Evolutionary conservation across 2,797 vertebrate species (phyloP), one percentile per base, ranked within the genome.

Genomic region (Gobionotothen gibberifrons): DNA sequence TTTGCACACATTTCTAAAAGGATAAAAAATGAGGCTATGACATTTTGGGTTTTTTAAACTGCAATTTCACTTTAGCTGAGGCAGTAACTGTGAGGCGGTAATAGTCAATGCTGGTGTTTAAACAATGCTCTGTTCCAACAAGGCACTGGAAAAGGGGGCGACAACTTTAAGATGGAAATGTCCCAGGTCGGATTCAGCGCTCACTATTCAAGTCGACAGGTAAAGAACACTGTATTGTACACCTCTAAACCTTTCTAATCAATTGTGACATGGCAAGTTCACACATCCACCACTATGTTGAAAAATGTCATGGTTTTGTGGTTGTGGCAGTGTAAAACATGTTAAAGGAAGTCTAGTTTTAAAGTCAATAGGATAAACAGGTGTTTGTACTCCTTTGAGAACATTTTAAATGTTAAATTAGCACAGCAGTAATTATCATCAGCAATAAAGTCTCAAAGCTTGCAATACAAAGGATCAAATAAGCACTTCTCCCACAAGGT

Each of bases 181-280:
- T 95, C 97, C 10, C 96, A 98, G 91, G 97, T 97, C 55, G 97
- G 97, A 72, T 97, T 98, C 92, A 98, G 97, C 19, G 96, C 96
- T 0, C 93, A 96, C 72, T 96, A 95, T 69, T 90, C 96, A 72
- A 91, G 71, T 29, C 71, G 84, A 58, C 69, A 91, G 93, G 93
- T 94, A 85, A 47, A 42, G 21, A 63, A 14, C 2, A 0, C 51
- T 40, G n/a, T 17, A 17, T 53, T 40, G 22, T 53, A 13, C 39
- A 16, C 8, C 12, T 48, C 13, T 22, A 17, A 49, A 43, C 16
- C 5, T 0, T 72, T 14, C 57, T 19, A 8, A 2, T 26, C 11
- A 73, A 0, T 52, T 32, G 11, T 57, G 29, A n/a, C 32, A 43
- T 6, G 21, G 3, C 5, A 49, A n/a, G 32, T 44, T 77, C 5